phyloP scores from a whole-genome alignment of 2,113 vertebrate genomes.

The Papio anubis region DNA sequence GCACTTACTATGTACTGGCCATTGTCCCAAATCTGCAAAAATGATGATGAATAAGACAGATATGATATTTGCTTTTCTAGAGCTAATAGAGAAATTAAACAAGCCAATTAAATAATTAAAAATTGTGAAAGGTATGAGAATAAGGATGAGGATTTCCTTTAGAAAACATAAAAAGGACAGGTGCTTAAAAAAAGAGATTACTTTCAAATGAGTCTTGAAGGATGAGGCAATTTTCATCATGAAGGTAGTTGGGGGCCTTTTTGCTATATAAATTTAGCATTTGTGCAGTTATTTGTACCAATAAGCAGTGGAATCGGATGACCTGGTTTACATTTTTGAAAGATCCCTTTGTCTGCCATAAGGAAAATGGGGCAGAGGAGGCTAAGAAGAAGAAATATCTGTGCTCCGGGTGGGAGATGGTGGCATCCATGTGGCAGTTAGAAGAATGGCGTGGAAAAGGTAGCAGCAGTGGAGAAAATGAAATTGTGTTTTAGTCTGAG shows the following conservation, averaged over 20 bases:
- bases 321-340: not conserved
- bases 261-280: not conserved
- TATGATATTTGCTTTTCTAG: not conserved
- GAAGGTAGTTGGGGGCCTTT: not conserved
- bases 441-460: not conserved
- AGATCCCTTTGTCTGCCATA: not conserved
- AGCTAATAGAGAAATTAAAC: not conserved
- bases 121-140: not conserved
- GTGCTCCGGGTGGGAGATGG: not conserved
- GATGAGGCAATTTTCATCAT: not conserved
- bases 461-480: not conserved
- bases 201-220: constrained; percentile 2
- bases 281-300: not conserved
- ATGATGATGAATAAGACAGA: not conserved
- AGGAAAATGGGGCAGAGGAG: not conserved
- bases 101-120: not conserved
- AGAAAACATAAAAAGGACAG: not conserved
- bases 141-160: not conserved
- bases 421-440: not conserved
- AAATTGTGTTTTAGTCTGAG: not conserved
- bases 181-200: not conserved
- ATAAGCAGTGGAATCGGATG: not conserved
- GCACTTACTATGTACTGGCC: not conserved
- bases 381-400: not conserved
- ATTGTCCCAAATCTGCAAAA: not conserved